Evolutionary conservation across 2,113 vertebrate genomes (phyloP), one percentile per base, ranked within the genome.

Genomic region (Tupaia chinensis): DNA sequence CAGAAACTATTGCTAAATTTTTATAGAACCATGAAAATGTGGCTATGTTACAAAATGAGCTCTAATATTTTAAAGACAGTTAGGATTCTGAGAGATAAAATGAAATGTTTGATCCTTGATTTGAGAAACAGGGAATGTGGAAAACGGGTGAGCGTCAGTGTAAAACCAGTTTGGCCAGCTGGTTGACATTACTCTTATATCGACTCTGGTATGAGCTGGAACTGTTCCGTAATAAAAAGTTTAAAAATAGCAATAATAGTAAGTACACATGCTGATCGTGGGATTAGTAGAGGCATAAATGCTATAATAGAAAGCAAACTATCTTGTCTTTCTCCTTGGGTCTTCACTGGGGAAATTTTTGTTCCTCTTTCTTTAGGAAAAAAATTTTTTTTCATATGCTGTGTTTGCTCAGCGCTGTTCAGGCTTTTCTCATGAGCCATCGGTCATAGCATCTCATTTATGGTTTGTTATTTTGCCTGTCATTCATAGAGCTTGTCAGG

Each of bases 391-490:
- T 70, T 29, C 8, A n/a, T 72, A 23, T 60, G 13, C 44, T 10
- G 1, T 93, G 58, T 89, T 89, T 88, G 16, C 32, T 76, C 16
- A 58, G 63, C 61, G 25, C 12, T 84, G 7, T 11, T 96, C 58
- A 54, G 16, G 60, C 17, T 80, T 70, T 86, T 87, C 34, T 93
- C 25, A 6, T 53, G 17, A 89, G 61, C 5, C 29, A 19, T 94
- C 82, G 58, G 44, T 92, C 73, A 89, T 66, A 78, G 23, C 32
- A 61, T 89, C 53, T 90, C 9, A 84, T 44, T 84, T 63, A 92
- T 87, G 73, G 25, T 70, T 77, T 88, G 20, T 80, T 76, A 72
- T 85, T 96, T 91, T 85, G 70, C 79, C 63, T 89, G 29, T 68
- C 78, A 85, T 68, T 92, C 58, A 84, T 78, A 66, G 54, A 81